phyloP scores from a whole-genome alignment of 2,888 invertebrate genomes.

The Griposia aprilina region DNA sequence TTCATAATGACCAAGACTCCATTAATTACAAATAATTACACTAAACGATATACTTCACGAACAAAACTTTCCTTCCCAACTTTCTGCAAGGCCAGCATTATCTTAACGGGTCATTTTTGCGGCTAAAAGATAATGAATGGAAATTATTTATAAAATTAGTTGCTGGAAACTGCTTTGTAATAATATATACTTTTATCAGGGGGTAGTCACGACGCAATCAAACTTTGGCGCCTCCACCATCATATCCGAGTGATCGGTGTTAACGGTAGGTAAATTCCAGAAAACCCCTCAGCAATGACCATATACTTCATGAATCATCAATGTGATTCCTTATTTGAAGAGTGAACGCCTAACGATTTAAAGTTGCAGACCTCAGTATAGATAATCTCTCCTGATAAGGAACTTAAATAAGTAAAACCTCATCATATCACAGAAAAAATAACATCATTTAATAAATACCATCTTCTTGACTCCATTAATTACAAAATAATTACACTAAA shows the following conservation, averaged over 20 bases:
- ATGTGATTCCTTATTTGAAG: too few relatives aligned
- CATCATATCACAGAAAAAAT: too few relatives aligned
- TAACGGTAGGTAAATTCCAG: constrained; percentile 1
- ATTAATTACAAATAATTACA: constrained; percentile 1
- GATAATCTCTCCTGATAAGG: too few relatives aligned
- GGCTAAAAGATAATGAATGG: constrained; percentile 31
- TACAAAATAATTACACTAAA: constrained; percentile 13
- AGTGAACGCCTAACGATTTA: too few relatives aligned
- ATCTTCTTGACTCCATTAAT: too few relatives aligned
- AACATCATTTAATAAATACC: too few relatives aligned
- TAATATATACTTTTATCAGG: too few relatives aligned
- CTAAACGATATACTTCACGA: constrained; percentile 9
- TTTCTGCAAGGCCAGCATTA: constrained; percentile 12
- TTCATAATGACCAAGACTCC: background rate
- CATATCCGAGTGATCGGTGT: constrained; percentile 21
- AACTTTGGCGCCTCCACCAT: constrained; percentile 29
- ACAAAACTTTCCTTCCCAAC: constrained; percentile 1
- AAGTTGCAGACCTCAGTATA: too few relatives aligned
- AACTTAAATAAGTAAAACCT: too few relatives aligned
- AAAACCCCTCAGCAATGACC: too few relatives aligned
- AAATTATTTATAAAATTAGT: constrained; percentile 52
- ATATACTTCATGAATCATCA: too few relatives aligned
- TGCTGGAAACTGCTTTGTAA: constrained; percentile 24
- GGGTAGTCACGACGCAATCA: constrained; percentile 29
- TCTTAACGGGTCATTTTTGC: constrained; percentile 23